phyloP scores from a whole-genome alignment of 2,797 vertebrate genomes.

The Pangasius djambal region DNA sequence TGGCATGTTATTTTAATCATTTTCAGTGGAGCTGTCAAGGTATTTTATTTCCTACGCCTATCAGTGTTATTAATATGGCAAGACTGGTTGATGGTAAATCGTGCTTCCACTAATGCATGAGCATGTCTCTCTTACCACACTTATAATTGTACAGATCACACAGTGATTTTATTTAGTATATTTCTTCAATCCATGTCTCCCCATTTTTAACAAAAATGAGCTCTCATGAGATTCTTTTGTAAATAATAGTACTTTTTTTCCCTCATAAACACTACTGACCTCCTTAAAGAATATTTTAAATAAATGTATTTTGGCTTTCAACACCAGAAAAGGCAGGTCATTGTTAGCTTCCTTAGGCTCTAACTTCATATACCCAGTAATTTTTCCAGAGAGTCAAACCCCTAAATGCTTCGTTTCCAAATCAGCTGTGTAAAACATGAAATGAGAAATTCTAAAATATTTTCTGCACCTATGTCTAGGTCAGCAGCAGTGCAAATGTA shows the following conservation, averaged over 20 bases:
- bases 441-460: not conserved
- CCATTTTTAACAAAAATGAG: not conserved
- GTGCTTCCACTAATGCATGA: not conserved
- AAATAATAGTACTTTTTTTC: too few relatives aligned
- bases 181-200: not conserved
- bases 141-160: not conserved
- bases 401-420: not conserved
- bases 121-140: not conserved
- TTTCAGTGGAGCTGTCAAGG: not conserved
- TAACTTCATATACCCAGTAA: not conserved
- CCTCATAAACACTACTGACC: not conserved
- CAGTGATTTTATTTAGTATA: not conserved
- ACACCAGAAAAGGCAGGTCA: not conserved
- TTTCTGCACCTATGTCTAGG: not conserved
- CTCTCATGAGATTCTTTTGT: not conserved
- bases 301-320: not conserved
- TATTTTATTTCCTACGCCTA: not conserved
- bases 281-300: not conserved
- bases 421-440: not conserved
- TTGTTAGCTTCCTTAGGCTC: not conserved
- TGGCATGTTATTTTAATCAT: not conserved
- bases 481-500: not conserved
- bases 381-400: not conserved
- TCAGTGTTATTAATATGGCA: not conserved
- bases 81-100: not conserved